A percentile compares a stretch with the other conserved stretches of the same genome.
These are phyloP conservation scores for Panthera leo DNA, from an alignment of 2,113 vertebrate genomes.

Conservation along the genomic window DNA sequence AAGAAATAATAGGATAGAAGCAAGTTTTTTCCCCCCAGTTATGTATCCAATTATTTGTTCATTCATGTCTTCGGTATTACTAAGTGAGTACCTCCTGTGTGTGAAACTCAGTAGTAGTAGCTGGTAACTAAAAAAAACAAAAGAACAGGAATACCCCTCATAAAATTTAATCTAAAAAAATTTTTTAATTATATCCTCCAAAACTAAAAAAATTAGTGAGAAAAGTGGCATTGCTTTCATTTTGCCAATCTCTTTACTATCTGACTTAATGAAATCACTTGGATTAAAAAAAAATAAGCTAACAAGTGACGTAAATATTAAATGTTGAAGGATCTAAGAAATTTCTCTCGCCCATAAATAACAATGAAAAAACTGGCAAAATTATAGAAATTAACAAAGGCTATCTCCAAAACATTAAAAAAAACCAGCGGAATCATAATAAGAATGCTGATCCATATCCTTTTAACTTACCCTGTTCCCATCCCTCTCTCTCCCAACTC, in stretches of 20 bases:
- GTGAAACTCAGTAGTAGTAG: not conserved
- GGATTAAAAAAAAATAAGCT: not conserved
- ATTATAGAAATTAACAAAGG: not conserved
- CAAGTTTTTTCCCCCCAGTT: not conserved
- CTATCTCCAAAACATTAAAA: not conserved
- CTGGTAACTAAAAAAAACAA: not conserved
- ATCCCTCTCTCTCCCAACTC: not conserved
- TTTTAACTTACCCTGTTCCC: not conserved
- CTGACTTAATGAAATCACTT: not conserved
- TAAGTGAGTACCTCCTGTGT: not conserved
- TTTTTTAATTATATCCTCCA: not conserved
- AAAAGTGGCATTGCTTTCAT: not conserved
- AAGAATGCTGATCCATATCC: not conserved
- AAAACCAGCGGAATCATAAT: not conserved
- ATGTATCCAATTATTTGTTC: not conserved
- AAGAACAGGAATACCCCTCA: not conserved
- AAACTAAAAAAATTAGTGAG: not conserved
- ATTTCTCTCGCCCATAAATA: not conserved
- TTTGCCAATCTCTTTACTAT: not conserved
- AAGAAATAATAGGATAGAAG: not conserved
- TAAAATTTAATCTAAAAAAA: not conserved
- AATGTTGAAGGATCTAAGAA: not conserved
- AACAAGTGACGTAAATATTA: not conserved
- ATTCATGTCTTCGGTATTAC: not conserved
- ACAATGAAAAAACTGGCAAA: not conserved